A percentile compares a stretch with the other conserved stretches of the same genome.
Conservation (phyloP, 2,797 vertebrate genomes). For the Euphonia xanthogaster region DNA sequence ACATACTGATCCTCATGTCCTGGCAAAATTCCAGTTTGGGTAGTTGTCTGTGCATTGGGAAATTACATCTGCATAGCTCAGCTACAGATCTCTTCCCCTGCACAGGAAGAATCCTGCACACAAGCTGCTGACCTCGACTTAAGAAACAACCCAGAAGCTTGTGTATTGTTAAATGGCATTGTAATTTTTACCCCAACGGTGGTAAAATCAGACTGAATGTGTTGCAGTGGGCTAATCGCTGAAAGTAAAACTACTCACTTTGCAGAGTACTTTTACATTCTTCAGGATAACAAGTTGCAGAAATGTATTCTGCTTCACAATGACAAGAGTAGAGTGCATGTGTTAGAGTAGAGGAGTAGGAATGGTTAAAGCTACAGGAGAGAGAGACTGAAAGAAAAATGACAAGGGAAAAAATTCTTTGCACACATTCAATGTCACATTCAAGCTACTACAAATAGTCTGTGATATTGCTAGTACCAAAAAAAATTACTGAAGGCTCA, state of each 20-base stretch:
- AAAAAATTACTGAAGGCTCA: background rate
- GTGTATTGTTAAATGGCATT: background rate
- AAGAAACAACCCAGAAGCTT: background rate
- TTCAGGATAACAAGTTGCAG: background rate
- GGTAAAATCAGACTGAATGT: background rate
- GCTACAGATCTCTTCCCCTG: background rate
- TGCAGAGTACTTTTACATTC: background rate
- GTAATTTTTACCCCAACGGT: background rate
- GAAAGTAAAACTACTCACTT: background rate
- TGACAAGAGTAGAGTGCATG: background rate
- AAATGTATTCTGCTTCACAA: background rate
- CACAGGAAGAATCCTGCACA: background rate
- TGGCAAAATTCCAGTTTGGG: background rate
- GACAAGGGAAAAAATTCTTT: background rate
- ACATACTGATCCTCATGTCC: background rate
- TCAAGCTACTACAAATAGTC: slow-evolving; percentile 19
- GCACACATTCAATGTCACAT: background rate
- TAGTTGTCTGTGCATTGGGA: background rate
- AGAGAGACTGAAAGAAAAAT: background rate
- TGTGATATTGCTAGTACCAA: slow-evolving; percentile 1
- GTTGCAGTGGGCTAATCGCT: background rate
- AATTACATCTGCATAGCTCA: slow-evolving; percentile 4
- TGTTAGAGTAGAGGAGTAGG: background rate
- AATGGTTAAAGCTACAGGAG: background rate
- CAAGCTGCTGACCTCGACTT: background rate